Evolutionary conservation across 2,797 vertebrate species (phyloP).

Genomic region (Mycteria americana): DNA sequence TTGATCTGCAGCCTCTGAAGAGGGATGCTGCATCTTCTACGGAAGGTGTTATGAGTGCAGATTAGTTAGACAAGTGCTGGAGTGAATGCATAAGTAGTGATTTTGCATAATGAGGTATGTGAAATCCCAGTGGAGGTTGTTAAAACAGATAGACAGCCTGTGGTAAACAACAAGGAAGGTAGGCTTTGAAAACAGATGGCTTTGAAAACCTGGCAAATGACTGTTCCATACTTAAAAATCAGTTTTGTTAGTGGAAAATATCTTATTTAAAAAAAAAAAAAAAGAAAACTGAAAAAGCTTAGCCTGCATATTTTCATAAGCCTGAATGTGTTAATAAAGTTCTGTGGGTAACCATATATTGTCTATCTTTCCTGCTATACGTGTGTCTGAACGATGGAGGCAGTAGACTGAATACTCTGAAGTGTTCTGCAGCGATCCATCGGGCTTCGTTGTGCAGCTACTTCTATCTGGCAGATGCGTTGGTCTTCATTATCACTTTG

Average conservation of each 20-base stretch:
- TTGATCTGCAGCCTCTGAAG: constrained; percentile 73
- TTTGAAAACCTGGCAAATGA: constrained; percentile 80
- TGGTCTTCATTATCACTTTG: background rate
- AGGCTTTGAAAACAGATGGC: constrained; percentile 83
- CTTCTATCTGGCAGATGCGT: background rate
- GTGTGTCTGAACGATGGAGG: background rate
- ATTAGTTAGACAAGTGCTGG: constrained; percentile 79
- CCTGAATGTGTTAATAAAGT: constrained; percentile 64
- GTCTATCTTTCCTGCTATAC: background rate
- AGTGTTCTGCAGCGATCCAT: background rate
- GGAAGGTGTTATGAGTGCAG: constrained; percentile 76
- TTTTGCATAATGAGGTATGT: constrained; percentile 82
- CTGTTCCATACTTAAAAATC: constrained; percentile 74
- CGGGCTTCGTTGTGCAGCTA: fast-evolving
- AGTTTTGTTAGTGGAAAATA: constrained; percentile 68
- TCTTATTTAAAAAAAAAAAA: constrained; percentile 28
- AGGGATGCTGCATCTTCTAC: constrained; percentile 67
- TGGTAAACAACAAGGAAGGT: constrained; percentile 82
- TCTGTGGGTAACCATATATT: constrained; percentile 52
- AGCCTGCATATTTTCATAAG: constrained; percentile 67
- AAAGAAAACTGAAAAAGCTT: constrained; percentile 39
- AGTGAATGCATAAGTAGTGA: constrained; percentile 79
- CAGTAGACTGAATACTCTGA: background rate
- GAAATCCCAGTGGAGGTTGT: constrained; percentile 85
- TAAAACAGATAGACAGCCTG: constrained; percentile 84